A percentile compares a stretch with the other conserved stretches of the same genome.
These are phyloP conservation scores for Malaclemys terrapin DNA, from an alignment of 2,113 vertebrate genomes.

Conservation along the genomic window DNA sequence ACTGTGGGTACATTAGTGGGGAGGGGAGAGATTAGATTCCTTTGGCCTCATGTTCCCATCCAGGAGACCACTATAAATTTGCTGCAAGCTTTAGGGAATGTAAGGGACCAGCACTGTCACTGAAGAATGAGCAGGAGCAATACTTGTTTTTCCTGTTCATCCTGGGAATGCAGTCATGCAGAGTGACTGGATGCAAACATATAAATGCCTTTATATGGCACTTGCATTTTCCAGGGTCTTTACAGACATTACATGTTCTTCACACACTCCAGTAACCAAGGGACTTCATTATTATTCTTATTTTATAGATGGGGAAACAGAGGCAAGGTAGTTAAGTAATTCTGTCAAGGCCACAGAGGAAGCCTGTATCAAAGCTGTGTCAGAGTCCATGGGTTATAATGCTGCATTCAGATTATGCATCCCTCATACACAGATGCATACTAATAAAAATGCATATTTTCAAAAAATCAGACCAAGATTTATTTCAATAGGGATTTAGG, in stretches of 20 bases:
- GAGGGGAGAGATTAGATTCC: neutral
- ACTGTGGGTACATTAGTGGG: neutral
- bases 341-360: neutral
- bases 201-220: neutral
- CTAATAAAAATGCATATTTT: neutral
- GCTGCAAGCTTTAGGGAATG: neutral
- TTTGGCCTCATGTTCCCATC: neutral
- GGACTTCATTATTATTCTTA: neutral
- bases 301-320: neutral
- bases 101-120: neutral
- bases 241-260: neutral
- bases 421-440: neutral
- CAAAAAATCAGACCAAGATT: neutral
- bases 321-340: neutral
- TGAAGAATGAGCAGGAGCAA: neutral
- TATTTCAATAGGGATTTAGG: neutral
- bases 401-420: neutral
- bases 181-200: neutral
- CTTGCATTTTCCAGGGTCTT: neutral
- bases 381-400: neutral
- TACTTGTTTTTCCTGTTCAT: neutral
- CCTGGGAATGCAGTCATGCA: neutral
- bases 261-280: neutral
- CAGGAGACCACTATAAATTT: neutral
- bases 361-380: neutral